Percentiles rank a stretch among this genome's conserved stretches.
Conservation (phyloP, 2,888 invertebrate species). For the Cosmia pyralina region DNA sequence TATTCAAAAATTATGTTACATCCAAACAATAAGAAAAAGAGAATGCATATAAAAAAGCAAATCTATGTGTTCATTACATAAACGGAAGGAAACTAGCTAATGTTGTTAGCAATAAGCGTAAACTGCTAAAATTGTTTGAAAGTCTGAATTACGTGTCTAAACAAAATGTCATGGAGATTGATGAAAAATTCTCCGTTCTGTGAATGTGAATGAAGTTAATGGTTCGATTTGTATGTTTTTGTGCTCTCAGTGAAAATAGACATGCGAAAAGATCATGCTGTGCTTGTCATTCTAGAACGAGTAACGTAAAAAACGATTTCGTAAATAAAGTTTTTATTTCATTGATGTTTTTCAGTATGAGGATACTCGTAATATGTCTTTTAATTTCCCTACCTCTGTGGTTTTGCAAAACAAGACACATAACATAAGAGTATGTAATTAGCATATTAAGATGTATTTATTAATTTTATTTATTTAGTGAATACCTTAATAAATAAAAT, state of each 20-base stretch:
- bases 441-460: neutral
- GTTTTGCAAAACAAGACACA: neutral
- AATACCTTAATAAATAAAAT: no score
- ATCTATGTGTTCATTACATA: constrained; percentile 26
- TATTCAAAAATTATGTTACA: constrained; percentile 7
- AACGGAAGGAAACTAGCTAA: constrained; percentile 49
- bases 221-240: constrained; percentile 22
- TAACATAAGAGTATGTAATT: neutral
- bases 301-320: neutral
- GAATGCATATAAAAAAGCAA: constrained; percentile 23
- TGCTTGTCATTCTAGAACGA: constrained; percentile 10
- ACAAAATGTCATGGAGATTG: constrained; percentile 29
- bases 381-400: neutral
- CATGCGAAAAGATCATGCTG: constrained; percentile 3
- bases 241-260: constrained; percentile 8
- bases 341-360: constrained; percentile 7
- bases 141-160: constrained; percentile 40
- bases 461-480: no score
- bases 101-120: constrained; percentile 32
- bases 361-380: neutral
- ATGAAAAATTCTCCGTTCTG: constrained; percentile 3
- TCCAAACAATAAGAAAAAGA: constrained; percentile 27
- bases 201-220: constrained; percentile 16
- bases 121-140: constrained; percentile 47
- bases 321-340: neutral